Evolutionary conservation across 2,888 invertebrate species (phyloP).

Genomic region (Lithophane socia): DNA sequence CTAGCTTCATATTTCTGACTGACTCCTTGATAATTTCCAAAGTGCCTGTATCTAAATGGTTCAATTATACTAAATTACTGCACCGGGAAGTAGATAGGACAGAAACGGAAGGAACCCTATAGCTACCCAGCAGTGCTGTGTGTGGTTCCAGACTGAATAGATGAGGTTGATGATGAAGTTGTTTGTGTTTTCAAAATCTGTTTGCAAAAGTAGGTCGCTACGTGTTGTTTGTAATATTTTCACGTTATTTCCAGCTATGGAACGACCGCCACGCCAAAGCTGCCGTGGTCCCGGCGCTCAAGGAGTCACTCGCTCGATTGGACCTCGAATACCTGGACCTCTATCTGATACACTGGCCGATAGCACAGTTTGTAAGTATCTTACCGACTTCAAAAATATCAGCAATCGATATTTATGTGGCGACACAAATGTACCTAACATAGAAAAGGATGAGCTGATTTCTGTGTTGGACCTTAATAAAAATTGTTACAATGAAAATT

Average conservation of each 20-base stretch:
- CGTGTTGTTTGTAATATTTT: not conserved
- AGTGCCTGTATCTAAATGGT: not conserved
- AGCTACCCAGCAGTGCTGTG: not conserved
- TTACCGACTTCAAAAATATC: not conserved
- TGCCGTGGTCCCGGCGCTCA: slow-evolving; percentile 78
- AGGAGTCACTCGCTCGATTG: slow-evolving; percentile 73
- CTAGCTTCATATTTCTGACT: not conserved
- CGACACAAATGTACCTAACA: not conserved
- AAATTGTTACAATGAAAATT: too few relatives aligned
- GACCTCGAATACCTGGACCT: slow-evolving; percentile 78
- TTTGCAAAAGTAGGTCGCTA: not conserved
- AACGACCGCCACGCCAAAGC: slow-evolving; percentile 75
- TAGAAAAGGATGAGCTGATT: too few relatives aligned
- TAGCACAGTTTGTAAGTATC: slow-evolving; percentile 72
- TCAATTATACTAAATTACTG: not conserved
- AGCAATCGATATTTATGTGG: not conserved
- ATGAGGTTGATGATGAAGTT: not conserved
- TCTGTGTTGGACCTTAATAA: too few relatives aligned
- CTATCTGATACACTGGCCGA: slow-evolving; percentile 81
- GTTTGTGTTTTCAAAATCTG: not conserved
- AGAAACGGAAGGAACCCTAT: not conserved
- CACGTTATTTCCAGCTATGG: slow-evolving; percentile 74
- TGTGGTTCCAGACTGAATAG: not conserved
- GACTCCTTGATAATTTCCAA: not conserved
- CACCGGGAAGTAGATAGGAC: not conserved